Base-by-base conservation (phyloP, 2,797 vertebrate genomes). In the Gambusia yucatana region DNA sequence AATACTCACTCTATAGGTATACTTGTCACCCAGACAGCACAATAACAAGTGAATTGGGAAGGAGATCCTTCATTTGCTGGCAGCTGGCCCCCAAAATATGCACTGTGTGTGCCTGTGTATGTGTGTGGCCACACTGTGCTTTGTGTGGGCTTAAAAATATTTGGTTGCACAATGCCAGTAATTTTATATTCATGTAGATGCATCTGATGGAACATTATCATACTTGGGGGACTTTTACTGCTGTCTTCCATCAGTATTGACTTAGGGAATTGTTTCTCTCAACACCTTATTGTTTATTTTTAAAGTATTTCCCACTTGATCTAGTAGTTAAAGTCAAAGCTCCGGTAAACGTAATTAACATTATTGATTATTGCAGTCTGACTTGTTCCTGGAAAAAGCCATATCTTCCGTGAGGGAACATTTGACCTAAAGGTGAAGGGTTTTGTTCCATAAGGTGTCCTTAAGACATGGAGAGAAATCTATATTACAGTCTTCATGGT, bases 41-140 rank as follows among this genome's bases (percentile, higher is more conserved):
- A 95, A 96, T 96, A 96, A 96, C 98, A 98, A 98, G 97, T 98
- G 98, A 98, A 98, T 98, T 97, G 97, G 97, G 96, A 96, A 95
- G 94, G 96, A 96, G 93, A 98, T 99, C 96, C 96, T 97, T 98
- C 97, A 98, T 86, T 90, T 88, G 50, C 87, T 96, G 95, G 95
- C 95, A 96, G 93, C 90, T 93, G 95, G 95, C 92, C 92, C 96
- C 91, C 96, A 96, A 96, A 95, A 94, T 91, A 87, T 90, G 79
- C 86, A 82, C 69, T 81, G 77, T 84, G 84, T 77, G 85, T 13
- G 78, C 84, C 20, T 87, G 63, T 33, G 70, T 78, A 67, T 82
- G 73, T 80, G 82, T 83, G 39, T 9, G 43, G 76, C 69, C 6
- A 47, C 73, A 71, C 67, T 10, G 67, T 76, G 59, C 74, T 79